phyloP scores from a whole-genome alignment of 2,113 vertebrate species.

The Cololabis saira region DNA sequence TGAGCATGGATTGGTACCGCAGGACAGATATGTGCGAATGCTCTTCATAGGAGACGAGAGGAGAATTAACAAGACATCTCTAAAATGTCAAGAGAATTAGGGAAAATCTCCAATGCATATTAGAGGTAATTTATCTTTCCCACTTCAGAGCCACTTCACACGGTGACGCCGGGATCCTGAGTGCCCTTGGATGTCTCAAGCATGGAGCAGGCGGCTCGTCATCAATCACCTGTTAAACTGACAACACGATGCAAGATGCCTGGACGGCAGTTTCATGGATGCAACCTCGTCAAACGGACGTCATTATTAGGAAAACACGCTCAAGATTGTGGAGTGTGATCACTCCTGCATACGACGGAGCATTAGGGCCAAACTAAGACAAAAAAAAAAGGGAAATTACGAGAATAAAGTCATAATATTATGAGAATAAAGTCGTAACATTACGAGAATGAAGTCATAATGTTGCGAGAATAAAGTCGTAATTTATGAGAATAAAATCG shows the following conservation, averaged over 20 bases:
- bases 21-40: slow-evolving; percentile 36
- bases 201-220: slow-evolving; percentile 30
- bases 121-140: slow-evolving; percentile 61
- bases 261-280: slow-evolving; percentile 31
- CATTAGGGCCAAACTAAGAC: too few relatives aligned
- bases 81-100: slow-evolving; percentile 78
- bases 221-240: slow-evolving; percentile 61
- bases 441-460: too few relatives aligned
- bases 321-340: too few relatives aligned
- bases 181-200: slow-evolving; percentile 14
- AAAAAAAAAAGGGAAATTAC: too few relatives aligned
- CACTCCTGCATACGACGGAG: too few relatives aligned
- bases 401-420: too few relatives aligned
- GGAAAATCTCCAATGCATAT: slow-evolving; percentile 66
- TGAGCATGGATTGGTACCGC: slow-evolving; percentile 12
- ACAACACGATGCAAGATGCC: slow-evolving; percentile 22
- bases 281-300: too few relatives aligned
- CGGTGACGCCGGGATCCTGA: slow-evolving; percentile 27
- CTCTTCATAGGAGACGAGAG: slow-evolving; percentile 36
- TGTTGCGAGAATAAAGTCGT: too few relatives aligned
- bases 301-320: too few relatives aligned
- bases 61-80: slow-evolving; percentile 61
- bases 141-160: slow-evolving; percentile 13
- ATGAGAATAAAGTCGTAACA: too few relatives aligned
- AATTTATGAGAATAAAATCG: too few relatives aligned